These are phyloP conservation scores for Julus scandinavius DNA, from an alignment of 2,888 invertebrate genomes.

Conservation along the genomic window DNA sequence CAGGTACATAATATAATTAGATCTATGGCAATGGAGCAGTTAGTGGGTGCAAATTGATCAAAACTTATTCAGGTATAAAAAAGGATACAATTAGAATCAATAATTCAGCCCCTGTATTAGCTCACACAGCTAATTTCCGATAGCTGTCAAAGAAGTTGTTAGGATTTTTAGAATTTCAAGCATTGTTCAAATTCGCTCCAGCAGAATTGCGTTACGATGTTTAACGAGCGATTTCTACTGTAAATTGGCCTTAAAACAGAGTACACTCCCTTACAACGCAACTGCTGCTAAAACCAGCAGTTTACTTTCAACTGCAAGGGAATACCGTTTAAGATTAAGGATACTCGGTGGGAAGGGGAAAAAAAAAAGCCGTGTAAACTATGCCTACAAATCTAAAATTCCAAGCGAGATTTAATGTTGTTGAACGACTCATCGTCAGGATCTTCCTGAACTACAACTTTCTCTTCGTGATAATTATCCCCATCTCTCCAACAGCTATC, in stretches of 20 bases:
- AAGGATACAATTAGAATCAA: not conserved
- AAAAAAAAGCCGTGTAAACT: not conserved
- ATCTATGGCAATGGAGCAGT: not conserved
- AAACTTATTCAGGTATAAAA: not conserved
- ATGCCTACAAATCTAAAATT: not conserved
- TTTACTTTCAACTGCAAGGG: not conserved
- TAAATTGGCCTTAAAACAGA: not conserved
- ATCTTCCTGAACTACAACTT: constrained; percentile 81
- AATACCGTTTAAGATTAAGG: not conserved
- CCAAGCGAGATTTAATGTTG: not conserved
- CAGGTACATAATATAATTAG: not conserved
- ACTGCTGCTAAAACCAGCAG: not conserved
- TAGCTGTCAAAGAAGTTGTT: not conserved
- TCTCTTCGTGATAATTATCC: constrained; percentile 76
- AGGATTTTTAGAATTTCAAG: not conserved
- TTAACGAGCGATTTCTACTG: not conserved
- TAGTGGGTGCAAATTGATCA: not conserved
- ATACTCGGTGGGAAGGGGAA: not conserved
- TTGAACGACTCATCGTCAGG: constrained; percentile 55
- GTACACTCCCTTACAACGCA: not conserved
- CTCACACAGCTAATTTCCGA: not conserved
- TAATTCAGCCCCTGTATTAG: not conserved
- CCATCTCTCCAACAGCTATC: constrained; percentile 85
- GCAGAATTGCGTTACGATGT: not conserved
- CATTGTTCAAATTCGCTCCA: not conserved